Evolutionary conservation across 2,113 vertebrate genomes (phyloP).

Genomic region (Anser cygnoides): DNA sequence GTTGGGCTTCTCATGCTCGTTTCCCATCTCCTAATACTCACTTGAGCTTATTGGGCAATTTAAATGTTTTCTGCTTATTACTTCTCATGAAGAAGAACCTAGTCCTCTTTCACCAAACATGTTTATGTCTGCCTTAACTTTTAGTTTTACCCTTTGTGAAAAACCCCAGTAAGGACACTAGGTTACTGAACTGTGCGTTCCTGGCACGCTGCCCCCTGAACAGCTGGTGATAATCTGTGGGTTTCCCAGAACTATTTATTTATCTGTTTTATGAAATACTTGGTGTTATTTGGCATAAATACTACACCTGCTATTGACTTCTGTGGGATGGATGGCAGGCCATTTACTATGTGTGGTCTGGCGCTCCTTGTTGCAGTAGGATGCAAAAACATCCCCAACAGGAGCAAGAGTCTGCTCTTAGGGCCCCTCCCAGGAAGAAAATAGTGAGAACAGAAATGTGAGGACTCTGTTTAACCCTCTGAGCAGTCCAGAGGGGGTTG

Average conservation of each 20-base stretch:
- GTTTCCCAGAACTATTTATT: slow-evolving; percentile 60
- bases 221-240: slow-evolving; percentile 48
- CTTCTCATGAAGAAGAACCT: slow-evolving; percentile 3
- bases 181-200: slow-evolving; percentile 57
- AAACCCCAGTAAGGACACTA: background rate
- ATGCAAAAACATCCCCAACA: background rate
- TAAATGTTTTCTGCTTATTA: slow-evolving; percentile 8
- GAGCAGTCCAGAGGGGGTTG: background rate
- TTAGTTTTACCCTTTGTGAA: background rate
- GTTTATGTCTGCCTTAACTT: slow-evolving; percentile 11
- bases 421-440: background rate
- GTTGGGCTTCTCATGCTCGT: background rate
- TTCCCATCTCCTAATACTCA: background rate
- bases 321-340: background rate
- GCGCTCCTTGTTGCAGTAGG: background rate
- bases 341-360: slow-evolving; percentile 12
- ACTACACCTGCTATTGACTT: slow-evolving; percentile 11
- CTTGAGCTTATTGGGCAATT: slow-evolving; percentile 23
- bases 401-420: background rate
- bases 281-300: background rate
- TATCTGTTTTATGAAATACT: slow-evolving; percentile 10
- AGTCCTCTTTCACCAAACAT: background rate
- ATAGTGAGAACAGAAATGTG: background rate
- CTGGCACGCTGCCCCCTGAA: slow-evolving; percentile 31
- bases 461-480: background rate